Conservation (phyloP, 2,797 vertebrate genomes). For the Ispidina picta region DNA sequence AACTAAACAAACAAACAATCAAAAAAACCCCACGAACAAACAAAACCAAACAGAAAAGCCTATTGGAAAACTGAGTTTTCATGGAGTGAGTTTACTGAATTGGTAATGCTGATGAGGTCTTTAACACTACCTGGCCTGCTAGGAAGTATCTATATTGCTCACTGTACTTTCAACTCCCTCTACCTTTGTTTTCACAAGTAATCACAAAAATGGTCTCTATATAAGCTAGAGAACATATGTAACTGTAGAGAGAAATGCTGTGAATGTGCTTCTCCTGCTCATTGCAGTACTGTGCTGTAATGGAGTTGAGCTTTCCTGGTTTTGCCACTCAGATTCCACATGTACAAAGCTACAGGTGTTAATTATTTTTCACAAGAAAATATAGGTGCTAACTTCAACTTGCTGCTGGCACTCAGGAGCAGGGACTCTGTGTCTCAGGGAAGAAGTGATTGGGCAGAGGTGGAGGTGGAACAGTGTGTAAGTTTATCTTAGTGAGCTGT, state of each 20-base stretch:
- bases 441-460: neutral
- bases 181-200: neutral
- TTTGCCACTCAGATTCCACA: neutral
- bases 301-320: neutral
- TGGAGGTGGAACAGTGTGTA: neutral
- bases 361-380: neutral
- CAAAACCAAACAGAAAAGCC: neutral
- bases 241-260: neutral
- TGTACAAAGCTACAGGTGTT: neutral
- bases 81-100: neutral
- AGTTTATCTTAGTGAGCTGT: neutral
- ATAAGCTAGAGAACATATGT: neutral
- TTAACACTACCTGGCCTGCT: neutral
- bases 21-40: neutral
- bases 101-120: neutral
- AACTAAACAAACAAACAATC: neutral
- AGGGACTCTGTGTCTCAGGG: neutral
- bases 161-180: neutral
- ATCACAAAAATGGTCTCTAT: neutral
- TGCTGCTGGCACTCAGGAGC: neutral
- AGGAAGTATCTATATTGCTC: neutral
- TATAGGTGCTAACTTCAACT: neutral
- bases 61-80: neutral
- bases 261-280: neutral
- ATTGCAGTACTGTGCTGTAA: neutral